Evolutionary conservation across 2,113 vertebrate species (phyloP).

Genomic region (Motacilla alba): DNA sequence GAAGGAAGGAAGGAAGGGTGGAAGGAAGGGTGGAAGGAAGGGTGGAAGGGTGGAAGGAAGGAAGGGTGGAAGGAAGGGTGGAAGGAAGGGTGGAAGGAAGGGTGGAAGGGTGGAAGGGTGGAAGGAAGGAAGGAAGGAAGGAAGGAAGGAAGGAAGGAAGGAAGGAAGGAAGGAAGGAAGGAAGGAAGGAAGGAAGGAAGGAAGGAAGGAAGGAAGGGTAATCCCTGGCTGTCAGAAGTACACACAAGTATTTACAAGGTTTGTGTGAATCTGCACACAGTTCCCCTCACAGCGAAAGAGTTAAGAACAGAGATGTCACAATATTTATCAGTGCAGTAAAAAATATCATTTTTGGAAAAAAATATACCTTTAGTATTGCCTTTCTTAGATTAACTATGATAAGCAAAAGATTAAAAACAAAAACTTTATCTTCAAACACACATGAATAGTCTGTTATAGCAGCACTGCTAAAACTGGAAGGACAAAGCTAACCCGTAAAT

Average conservation of each 20-base stretch:
- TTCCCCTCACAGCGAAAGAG: conserved; percentile 60
- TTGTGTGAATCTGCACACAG: conserved; percentile 65
- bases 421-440: conserved; percentile 61
- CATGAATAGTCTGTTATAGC: conserved; percentile 67
- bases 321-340: conserved; percentile 79
- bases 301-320: conserved; percentile 70
- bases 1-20: too few species aligned
- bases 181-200: too few species aligned
- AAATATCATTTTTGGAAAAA: conserved; percentile 78
- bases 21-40: background rate
- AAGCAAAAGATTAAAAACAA: conserved; percentile 73
- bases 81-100: background rate
- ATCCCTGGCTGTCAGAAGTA: conserved; percentile 65
- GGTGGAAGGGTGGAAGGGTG: background rate
- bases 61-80: background rate
- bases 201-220: too few species aligned
- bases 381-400: conserved; percentile 77
- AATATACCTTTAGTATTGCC: conserved; percentile 82
- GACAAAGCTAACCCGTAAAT: conserved; percentile 68
- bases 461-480: conserved; percentile 72
- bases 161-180: too few species aligned
- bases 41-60: background rate
- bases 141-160: background rate
- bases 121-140: background rate
- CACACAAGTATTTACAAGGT: conserved; percentile 69